Base-by-base conservation (phyloP, 2,797 vertebrate species). In the Telmatherina bonti region DNA sequence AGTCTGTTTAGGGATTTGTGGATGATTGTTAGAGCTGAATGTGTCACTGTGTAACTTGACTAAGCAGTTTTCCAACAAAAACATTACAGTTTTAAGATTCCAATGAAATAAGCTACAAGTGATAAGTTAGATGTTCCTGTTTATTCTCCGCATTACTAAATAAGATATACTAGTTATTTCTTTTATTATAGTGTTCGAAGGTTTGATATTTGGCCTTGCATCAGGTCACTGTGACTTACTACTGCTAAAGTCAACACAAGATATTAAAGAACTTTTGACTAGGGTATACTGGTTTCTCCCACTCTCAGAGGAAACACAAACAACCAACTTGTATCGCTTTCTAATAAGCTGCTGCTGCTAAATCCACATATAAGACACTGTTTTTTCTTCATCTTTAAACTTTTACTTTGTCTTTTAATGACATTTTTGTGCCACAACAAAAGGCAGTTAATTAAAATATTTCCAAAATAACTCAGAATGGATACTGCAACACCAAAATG, bases 201-300 rank as follows among this genome's bases (percentile, higher is more conserved):
- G 45, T 65, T 53, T 73, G 66, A 75, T 27, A 67, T 81, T 79
- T 79, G 59, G 15, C 67, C 81, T 26, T 12, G 11, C 52, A 20
- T 7, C 18, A 33, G 63, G 72, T 85, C 74, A 87, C 38, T 24
- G 59, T 66, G 64, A 66, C 47, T 47, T 45, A 18, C 35, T 51
- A 47, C 52, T 24, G 29, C 29, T 26, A 59, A 65, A 29, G 12
- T 18, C 60, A 30, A 43, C 35, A 20, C 47, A 60, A 13, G 67
- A 76, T 70, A 70, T n/a, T n/a, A n/a, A n/a, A n/a, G n/a, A n/a
- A n/a, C n/a, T n/a, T n/a, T n/a, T n/a, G n/a, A n/a, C n/a, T n/a
- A n/a, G n/a, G n/a, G n/a, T n/a, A n/a, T n/a, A 60, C 67, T 2
- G 16, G 20, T 49, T 58, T 58, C 36, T 43, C 33, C n/a, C 7